These are phyloP conservation scores for Hemithea aestivaria DNA, from an alignment of 2,888 invertebrate species.

Conservation along the genomic window DNA sequence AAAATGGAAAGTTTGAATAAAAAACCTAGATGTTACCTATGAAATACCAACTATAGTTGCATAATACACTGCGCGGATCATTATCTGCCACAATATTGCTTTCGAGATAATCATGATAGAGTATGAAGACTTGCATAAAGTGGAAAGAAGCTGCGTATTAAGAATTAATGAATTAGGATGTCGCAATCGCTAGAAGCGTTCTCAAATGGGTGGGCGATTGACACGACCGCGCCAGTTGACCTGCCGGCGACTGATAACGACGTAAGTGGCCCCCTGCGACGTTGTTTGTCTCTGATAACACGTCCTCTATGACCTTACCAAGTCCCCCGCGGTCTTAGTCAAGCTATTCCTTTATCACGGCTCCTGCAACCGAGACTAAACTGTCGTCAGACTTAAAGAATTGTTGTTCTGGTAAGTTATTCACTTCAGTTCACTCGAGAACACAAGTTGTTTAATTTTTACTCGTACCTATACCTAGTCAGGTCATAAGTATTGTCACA, in stretches of 20 bases:
- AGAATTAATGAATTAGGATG: constrained; percentile 36
- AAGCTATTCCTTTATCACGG: constrained; percentile 28
- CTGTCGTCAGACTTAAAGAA: constrained; percentile 17
- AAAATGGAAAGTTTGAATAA: too few species aligned
- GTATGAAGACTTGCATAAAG: too few species aligned
- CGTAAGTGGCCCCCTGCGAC: constrained; percentile 72
- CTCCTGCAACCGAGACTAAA: constrained; percentile 21
- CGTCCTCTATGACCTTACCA: constrained; percentile 51
- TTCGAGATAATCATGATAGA: constrained; percentile 3
- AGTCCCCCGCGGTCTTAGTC: constrained; percentile 20
- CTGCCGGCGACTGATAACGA: constrained; percentile 60
- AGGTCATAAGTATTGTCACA: too few species aligned
- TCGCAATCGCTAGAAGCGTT: constrained; percentile 50
- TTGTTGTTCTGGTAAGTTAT: constrained; percentile 3
- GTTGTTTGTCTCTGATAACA: constrained; percentile 64
- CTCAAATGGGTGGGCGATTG: constrained; percentile 71
- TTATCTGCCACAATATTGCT: too few species aligned
- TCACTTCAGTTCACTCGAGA: not conserved
- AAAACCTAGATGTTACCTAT: too few species aligned
- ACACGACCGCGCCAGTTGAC: constrained; percentile 67
- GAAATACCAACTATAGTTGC: too few species aligned
- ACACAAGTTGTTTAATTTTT: too few species aligned
- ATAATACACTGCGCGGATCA: too few species aligned
- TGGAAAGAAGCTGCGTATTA: too few species aligned
- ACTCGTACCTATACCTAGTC: too few species aligned